phyloP scores from a whole-genome alignment of 2,113 vertebrate species.

The Toxostoma redivivum region DNA sequence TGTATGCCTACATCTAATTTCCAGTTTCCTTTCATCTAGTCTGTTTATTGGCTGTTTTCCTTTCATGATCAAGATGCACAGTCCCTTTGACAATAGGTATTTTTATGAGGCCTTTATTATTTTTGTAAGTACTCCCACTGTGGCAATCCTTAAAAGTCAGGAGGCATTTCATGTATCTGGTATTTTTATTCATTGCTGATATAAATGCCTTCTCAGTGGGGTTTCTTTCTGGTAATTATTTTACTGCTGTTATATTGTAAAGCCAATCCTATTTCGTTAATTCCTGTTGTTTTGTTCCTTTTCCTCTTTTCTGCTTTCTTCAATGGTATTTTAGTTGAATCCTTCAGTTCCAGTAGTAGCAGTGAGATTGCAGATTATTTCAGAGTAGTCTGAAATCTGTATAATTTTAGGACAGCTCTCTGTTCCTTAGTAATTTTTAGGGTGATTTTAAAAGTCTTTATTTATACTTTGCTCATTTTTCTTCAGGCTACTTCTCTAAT shows the following conservation, averaged over 20 bases:
- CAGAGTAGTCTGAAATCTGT: not conserved
- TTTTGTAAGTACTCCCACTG: not conserved
- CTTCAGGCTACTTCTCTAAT: not conserved
- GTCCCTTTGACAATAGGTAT: not conserved
- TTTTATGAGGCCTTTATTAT: not conserved
- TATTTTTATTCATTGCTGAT: not conserved
- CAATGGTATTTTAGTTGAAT: not conserved
- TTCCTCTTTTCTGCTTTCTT: not conserved
- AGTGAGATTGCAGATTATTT: not conserved
- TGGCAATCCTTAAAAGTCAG: not conserved
- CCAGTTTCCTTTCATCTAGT: not conserved
- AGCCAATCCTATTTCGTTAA: not conserved
- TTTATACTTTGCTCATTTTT: not conserved
- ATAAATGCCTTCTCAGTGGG: not conserved
- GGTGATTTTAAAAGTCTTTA: not conserved
- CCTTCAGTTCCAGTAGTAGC: not conserved
- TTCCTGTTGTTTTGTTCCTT: not conserved
- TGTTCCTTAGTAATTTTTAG: not conserved
- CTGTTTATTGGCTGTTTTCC: not conserved
- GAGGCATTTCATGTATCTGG: not conserved
- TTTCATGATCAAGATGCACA: not conserved
- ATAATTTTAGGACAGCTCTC: not conserved
- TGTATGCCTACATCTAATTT: not conserved
- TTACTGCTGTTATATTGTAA: not conserved
- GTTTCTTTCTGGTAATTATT: not conserved